These are phyloP conservation scores for Eriocheir sinensis DNA, from an alignment of 1,140 invertebrate genomes.

Conservation along the genomic window DNA sequence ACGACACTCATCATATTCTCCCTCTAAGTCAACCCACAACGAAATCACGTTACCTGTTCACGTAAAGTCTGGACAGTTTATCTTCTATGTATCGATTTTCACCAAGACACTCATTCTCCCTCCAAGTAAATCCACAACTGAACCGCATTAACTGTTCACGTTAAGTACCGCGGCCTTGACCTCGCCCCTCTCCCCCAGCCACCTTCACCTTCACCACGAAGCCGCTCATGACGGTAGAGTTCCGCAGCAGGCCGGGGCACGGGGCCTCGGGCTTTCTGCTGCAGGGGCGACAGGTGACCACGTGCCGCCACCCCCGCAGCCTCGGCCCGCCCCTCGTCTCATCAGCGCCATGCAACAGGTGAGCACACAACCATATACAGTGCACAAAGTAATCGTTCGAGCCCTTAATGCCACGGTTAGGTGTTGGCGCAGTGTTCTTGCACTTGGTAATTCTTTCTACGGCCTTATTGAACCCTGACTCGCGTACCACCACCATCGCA, in stretches of 20 bases:
- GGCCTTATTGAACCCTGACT: neutral
- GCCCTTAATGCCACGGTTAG: too few relatives aligned
- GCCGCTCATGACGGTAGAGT: constrained; percentile 66
- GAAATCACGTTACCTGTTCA: too few relatives aligned
- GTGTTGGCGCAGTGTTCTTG: neutral
- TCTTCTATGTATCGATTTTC: too few relatives aligned
- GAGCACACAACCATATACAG: too few relatives aligned
- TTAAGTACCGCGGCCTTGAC: too few relatives aligned
- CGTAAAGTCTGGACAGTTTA: too few relatives aligned
- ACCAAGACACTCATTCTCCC: too few relatives aligned
- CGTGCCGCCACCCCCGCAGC: constrained; percentile 55
- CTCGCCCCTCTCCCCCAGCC: constrained; percentile 31
- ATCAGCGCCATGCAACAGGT: constrained; percentile 62
- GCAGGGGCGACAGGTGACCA: constrained; percentile 57
- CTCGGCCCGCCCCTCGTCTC: constrained; percentile 47
- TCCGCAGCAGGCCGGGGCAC: constrained; percentile 43
- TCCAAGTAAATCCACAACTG: too few relatives aligned
- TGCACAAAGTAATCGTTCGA: too few relatives aligned
- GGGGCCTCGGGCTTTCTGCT: constrained; percentile 70
- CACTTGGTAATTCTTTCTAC: neutral
- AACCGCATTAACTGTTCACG: too few relatives aligned
- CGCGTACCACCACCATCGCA: neutral
- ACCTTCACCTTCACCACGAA: constrained; percentile 58
- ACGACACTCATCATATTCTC: too few relatives aligned
- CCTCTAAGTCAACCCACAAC: too few relatives aligned